Evolutionary conservation across 1,140 invertebrate genomes (phyloP), one percentile per base, ranked within the genome.

Genomic region (Conus ventricosus): DNA sequence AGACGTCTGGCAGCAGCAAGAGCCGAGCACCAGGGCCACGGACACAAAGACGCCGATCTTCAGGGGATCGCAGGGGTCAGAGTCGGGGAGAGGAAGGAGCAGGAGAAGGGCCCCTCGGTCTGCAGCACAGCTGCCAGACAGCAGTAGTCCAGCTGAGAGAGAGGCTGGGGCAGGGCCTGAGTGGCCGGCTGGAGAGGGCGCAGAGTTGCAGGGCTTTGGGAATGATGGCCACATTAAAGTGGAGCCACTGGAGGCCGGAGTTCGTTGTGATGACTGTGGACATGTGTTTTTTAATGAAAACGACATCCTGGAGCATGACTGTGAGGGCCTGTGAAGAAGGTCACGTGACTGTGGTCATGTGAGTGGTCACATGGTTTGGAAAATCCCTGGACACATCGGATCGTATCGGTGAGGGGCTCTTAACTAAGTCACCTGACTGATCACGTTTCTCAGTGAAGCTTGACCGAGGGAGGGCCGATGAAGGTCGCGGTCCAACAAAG

Each of bases 271-370:
- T 17, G 27, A 15, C 25, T 84, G 82, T 63, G 57, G 82, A 20
- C 54, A 63, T 7, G 55, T 84, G 82, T 63, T 84, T 23, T 67
- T 8, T 10, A 63, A 39, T 63, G 82, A 84, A 39, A 39, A 5
- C 4, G 82, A 84, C 55, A 84, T 84, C 15, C 17, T 84, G 82
- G 23, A 84, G 82, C 82, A 84, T 63, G 82, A 84, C 55, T 84
- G 82, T 63, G 82, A 39, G 4, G 57, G 4, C 0, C 51, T 4
- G 4, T 81, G 80, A 54, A 51, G 15, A 23, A 51, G 80, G 25
- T 75, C 7, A n/a, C 10, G 10, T 11, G 60, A 63, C 10, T 63
- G 60, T 11, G 60, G 60, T 63, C 60, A 63, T 11, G 60, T 13
- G 60, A 63, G 11, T 63, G 60, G 60, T 11, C 60, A 63, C 60